Base-by-base conservation (phyloP, 2,113 vertebrate species). In the Sphaerodactylus townsendi region DNA sequence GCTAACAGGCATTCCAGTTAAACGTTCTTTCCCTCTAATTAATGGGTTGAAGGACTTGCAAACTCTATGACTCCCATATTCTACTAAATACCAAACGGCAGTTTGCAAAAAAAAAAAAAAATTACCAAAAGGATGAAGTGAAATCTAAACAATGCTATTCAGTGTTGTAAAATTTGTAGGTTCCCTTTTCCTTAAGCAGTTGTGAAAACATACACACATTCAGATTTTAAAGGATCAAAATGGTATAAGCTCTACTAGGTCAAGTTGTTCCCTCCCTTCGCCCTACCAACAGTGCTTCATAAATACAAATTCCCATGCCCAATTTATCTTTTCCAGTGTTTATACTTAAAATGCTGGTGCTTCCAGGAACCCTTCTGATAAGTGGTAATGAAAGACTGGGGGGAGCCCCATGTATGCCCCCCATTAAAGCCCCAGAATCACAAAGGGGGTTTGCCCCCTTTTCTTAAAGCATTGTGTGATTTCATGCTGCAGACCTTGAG, bases 51-150 rank as follows among this genome's bases (percentile, higher is more conserved):
- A 83, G 23, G 28, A n/a, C 9, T 65, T 50, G 21, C 10, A 50
- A 56, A n/a, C 68, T n/a, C 21, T 33, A 17, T 2, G 44, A 35
- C 9, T 74, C 41, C 44, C 28, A 10, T 48, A 65, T 48, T 48
- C n/a, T 15, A 48, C 23, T 37, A 35, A 48, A 75, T 50, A 66
- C 77, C 90, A 85, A 41, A 62, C 7, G 19, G 64, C 80, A 79
- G 74, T 44, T 73, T 76, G 74, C 75, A 70, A 39, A 48, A 86
- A 89, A 94, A 86, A 94, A 86, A 86, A 87, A 77, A 33, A 88
- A 30, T 77, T 87, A 4, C 87, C 85, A 76, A 84, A 7, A 64
- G 50, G 39, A 78, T 82, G 33, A 80, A 84, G 77, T 76, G 68
- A 30, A 53, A 33, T 79, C 84, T 35, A 86, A 77, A 28, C 11